Evolutionary conservation across 2,888 invertebrate genomes (phyloP), one percentile per base, ranked within the genome.

Genomic region (Monoplex corrugatus): DNA sequence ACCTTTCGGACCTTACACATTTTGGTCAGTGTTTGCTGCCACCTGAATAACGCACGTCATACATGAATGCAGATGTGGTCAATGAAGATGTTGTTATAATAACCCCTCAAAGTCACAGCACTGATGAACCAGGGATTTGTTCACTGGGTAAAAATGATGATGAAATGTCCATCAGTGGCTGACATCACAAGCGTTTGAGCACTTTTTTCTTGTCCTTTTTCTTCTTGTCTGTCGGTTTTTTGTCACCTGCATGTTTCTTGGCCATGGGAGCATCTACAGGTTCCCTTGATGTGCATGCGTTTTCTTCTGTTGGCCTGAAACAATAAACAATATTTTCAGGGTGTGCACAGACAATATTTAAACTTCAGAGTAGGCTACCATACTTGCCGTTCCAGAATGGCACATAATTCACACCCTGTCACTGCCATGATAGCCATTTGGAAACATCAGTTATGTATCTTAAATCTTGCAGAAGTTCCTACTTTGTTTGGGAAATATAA

Each of bases 161-260:
- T 78, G 87, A 28, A 45, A 23, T 40, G 80, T 75, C 87, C 75
- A 35, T 75, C 44, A 78, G 78, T 44, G n/a, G 78, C 50, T 80
- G 80, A 10, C 68, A 82, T 98, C 98, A 98, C 97, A 98, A 97
- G 97, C 98, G 97, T 96, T 98, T 98, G 89, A 98, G 97, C 92
- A 98, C 98, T 96, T 98, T 97, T 96, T 98, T 98, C 96, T 98
- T 98, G 94, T 98, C 98, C 96, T 98, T 98, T 97, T 96, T 96
- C 97, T 98, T 96, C 97, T 98, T 96, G 87, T 95, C 95, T n/a
- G 94, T 68, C 50, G 95, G 88, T 91, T 95, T 95, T 92, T 95
- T 95, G 95, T 98, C 98, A 89, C 97, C 97, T n/a, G 98, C 98
- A 96, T 98, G 98, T 96, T 98, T 98, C 96, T 98, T 98, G 88